Base-by-base conservation (phyloP, 2,888 invertebrate species). In the Drosophila mimetica region DNA sequence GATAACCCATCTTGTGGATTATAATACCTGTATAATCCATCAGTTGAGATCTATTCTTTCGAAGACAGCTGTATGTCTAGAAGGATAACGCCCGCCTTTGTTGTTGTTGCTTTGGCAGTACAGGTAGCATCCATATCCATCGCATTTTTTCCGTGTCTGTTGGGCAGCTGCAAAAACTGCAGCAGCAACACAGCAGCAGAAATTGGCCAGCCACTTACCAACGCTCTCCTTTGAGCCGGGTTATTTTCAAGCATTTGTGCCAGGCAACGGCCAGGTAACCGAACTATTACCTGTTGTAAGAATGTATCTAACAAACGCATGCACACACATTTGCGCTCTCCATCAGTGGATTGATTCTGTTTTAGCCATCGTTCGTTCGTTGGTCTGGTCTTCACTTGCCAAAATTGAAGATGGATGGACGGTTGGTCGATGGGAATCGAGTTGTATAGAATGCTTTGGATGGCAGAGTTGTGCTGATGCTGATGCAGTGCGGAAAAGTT, bases 261-360 rank as follows among this genome's bases (percentile, higher is more conserved):
- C 48, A 41, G 36, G 55, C 48, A 25, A 25, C 25, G 58, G 16
- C 39, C 37, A 16, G 28, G 46, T 13, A 66, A 28, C 28, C 75
- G 47, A 72, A 39, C 67, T 76, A 82, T 85, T 82, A 88, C 88
- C 88, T 86, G 86, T 76, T 79, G 88, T 82, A 65, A 66, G 75
- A 82, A 75, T 86, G 88, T 88, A 86, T 82, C 88, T 84, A 70
- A 48, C 59, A 82, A 64, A 72, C 72, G 81, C 75, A 75, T 18
- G 51, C 61, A 54, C 54, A 53, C 37, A 67, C 66, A 61, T 28
- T 46, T 16, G 20, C 14, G 41, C 36, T 20, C 32, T 20, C 18
- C 46, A 46, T 30, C 46, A 30, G 34, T 20, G 39, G 34, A 69
- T 48, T 55, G 44, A 61, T 51, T 73, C 48, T 57, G 52, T 37